Evolutionary conservation across 2,888 invertebrate genomes (phyloP).

Genomic region (Ligdia adustata): DNA sequence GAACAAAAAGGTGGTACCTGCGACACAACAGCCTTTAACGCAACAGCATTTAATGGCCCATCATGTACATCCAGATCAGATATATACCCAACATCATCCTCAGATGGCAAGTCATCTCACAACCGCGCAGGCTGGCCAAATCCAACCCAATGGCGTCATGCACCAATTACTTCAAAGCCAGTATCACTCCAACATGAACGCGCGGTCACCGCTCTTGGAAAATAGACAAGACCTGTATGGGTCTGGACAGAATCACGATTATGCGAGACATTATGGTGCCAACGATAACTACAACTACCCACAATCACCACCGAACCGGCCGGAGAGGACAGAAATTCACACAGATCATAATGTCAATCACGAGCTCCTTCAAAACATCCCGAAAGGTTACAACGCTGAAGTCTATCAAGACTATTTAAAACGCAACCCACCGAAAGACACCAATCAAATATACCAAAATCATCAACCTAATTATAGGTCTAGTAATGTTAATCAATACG

Average conservation of each 20-base stretch:
- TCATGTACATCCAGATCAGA: conserved; percentile 77
- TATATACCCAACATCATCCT: conserved; percentile 76
- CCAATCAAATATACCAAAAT: conserved; percentile 83
- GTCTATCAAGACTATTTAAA: conserved; percentile 82
- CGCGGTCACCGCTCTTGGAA: conserved; percentile 78
- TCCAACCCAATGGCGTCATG: conserved; percentile 82
- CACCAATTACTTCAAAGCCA: conserved; percentile 80
- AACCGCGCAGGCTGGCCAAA: conserved; percentile 68
- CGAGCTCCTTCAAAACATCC: conserved; percentile 72
- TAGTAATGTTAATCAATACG: conserved; percentile 75
- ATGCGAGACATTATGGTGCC: conserved; percentile 80
- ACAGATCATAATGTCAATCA: conserved; percentile 77
- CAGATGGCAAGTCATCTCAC: conserved; percentile 68
- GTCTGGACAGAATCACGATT: conserved; percentile 80
- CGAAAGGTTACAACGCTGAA: conserved; percentile 84
- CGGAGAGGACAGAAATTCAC: conserved; percentile 70
- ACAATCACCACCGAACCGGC: conserved; percentile 76
- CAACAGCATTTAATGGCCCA: conserved; percentile 77
- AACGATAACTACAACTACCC: conserved; percentile 82
- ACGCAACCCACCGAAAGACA: conserved; percentile 83
- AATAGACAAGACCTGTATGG: conserved; percentile 84
- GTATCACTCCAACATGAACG: conserved; percentile 76
- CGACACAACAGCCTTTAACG: conserved; percentile 82
- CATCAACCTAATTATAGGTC: conserved; percentile 77
- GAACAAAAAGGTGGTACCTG: conserved; percentile 83